These are phyloP conservation scores for Merluccius polli DNA, from an alignment of 2,797 vertebrate genomes.

Conservation along the genomic window DNA sequence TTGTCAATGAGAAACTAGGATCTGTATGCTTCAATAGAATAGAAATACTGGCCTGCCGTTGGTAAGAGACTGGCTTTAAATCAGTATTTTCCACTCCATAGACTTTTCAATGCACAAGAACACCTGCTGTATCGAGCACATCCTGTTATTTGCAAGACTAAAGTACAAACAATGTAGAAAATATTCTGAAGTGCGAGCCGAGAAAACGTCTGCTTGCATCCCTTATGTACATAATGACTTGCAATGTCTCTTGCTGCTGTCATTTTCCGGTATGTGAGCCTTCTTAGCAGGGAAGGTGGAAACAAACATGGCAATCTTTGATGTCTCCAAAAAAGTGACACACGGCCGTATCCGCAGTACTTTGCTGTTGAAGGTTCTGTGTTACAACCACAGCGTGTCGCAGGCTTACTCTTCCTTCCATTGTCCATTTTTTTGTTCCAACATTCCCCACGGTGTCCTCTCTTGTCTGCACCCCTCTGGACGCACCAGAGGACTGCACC, in stretches of 20 bases:
- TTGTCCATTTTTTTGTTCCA: not conserved
- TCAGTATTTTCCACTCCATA: not conserved
- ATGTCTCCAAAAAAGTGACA: not conserved
- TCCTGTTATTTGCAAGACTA: not conserved
- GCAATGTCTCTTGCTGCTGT: not conserved
- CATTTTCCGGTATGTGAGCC: not conserved
- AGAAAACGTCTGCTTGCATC: not conserved
- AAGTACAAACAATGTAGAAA: not conserved
- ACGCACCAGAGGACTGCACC: not conserved
- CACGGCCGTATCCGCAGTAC: not conserved
- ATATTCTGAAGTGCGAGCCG: not conserved
- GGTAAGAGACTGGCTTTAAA: not conserved
- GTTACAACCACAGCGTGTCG: not conserved
- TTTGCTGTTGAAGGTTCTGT: not conserved
- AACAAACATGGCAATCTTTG: not conserved
- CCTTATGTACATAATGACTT: not conserved
- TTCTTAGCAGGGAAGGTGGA: not conserved
- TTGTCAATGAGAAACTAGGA: not conserved
- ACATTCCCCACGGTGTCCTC: not conserved
- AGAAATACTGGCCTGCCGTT: not conserved
- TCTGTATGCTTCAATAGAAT: not conserved
- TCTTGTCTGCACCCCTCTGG: not conserved
- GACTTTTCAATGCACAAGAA: not conserved
- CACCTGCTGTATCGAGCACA: not conserved
- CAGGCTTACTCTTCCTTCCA: not conserved